Percentiles rank a stretch among this genome's conserved stretches.
Evolutionary conservation across 2,888 invertebrate genomes (phyloP).

Genomic region (Gortyna flavago): DNA sequence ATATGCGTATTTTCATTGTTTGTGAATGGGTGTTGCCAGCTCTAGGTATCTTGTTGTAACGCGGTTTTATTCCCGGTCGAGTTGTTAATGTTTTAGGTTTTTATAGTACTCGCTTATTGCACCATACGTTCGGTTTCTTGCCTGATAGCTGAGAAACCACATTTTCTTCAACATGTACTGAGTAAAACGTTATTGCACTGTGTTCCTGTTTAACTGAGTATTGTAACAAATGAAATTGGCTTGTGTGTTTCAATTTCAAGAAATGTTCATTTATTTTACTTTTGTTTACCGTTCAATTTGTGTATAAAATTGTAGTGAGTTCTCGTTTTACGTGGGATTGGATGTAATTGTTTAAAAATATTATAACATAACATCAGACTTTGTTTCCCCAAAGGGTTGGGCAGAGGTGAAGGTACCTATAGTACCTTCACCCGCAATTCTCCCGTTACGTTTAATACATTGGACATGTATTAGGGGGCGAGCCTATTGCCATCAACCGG

Average conservation of each 20-base stretch:
- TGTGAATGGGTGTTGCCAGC: slow-evolving; percentile 65
- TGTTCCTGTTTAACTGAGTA: slow-evolving; percentile 46
- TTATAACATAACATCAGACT: background rate
- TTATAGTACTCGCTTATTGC: slow-evolving; percentile 70
- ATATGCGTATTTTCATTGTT: slow-evolving; percentile 65
- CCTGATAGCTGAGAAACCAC: slow-evolving; percentile 56
- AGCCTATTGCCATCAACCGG: background rate
- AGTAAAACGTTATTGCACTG: slow-evolving; percentile 42
- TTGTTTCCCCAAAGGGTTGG: background rate
- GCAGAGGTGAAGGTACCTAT: background rate
- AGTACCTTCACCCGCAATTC: background rate
- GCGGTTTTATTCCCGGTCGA: slow-evolving; percentile 70
- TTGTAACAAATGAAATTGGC: slow-evolving; percentile 57
- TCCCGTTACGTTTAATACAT: background rate
- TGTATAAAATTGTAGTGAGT: slow-evolving; percentile 34
- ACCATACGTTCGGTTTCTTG: slow-evolving; percentile 63
- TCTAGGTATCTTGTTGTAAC: slow-evolving; percentile 69
- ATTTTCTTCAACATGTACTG: slow-evolving; percentile 50
- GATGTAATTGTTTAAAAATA: slow-evolving; percentile 28
- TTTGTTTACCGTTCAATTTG: slow-evolving; percentile 26
- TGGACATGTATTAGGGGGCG: too few relatives aligned
- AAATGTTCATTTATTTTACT: slow-evolving; percentile 42
- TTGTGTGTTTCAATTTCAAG: slow-evolving; percentile 56
- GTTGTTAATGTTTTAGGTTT: slow-evolving; percentile 75
- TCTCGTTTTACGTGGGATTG: slow-evolving; percentile 17